Base-by-base conservation (phyloP, 2,797 vertebrate genomes). In the Sphenopsis melanotis region DNA sequence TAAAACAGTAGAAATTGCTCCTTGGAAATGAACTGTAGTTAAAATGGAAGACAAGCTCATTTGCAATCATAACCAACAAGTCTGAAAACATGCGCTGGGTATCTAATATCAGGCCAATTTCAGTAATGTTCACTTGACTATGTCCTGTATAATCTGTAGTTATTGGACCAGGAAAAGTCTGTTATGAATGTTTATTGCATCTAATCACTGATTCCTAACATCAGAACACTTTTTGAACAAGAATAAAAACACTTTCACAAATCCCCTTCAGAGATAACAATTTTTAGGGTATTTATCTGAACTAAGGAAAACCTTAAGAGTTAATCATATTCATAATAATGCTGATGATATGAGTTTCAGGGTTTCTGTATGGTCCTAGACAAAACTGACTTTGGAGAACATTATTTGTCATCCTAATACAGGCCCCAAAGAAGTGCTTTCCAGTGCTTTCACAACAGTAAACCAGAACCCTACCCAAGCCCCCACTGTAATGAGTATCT, bases 11-110 rank as follows among this genome's bases (percentile, higher is more conserved):
- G 52, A 94, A 93, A 75, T 88, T 91, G 11, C 63, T 95, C 52
- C n/a, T 29, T 93, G 85, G 70, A 93, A 92, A 72, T 77, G 70
- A 96, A 66, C 77, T 84, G 59, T 88, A 91, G 56, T 79, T 90
- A 77, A 93, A 94, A 70, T 60, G 70, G 87, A 87, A 82, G 89
- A 66, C 87, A 89, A 94, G 47, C 55, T 53, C 86, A 34, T 86
- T 91, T 93, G 56, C 60, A 81, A 64, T 89, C 77, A 91, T 80
- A 91, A 88, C 79, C 85, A 96, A 86, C 19, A 77, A 81, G 72
- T 86, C 89, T 82, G 87, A 57, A 91, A 88, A 60, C n/a, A 27
- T 57, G 0, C 63, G 82, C 42, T 44, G 37, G 10, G 49, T 93
- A 68, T 94, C 85, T 84, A 79, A 49, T 90, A 79, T 94, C 87